Percentiles rank a stretch among this genome's conserved stretches.
Conservation (phyloP, 2,797 vertebrate genomes). For the Neosilurus mollespiculum region DNA sequence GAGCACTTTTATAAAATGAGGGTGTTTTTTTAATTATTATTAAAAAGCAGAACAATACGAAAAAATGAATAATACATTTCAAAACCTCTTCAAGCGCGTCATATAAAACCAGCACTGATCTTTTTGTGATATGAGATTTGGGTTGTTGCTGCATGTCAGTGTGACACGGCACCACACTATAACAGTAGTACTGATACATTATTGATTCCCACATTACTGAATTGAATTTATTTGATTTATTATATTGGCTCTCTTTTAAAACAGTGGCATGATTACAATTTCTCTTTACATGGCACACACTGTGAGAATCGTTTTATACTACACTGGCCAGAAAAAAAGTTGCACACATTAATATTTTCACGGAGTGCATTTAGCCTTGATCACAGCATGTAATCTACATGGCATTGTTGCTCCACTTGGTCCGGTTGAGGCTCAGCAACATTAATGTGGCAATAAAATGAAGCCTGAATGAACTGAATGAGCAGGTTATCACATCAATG, state of each 20-base stretch:
- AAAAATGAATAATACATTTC: background rate
- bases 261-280: background rate
- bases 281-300: background rate
- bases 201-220: background rate
- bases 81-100: background rate
- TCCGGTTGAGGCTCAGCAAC: too few relatives aligned
- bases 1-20: background rate
- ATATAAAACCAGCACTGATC: constrained; percentile 12
- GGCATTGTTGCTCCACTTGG: too few relatives aligned
- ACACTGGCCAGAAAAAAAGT: too few relatives aligned
- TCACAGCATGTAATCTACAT: too few relatives aligned
- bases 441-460: too few relatives aligned
- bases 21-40: background rate
- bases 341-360: too few relatives aligned
- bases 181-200: background rate
- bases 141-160: constrained; percentile 20
- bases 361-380: too few relatives aligned
- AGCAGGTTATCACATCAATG: too few relatives aligned
- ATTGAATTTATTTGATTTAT: background rate
- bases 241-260: constrained; percentile 1
- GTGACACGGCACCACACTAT: background rate
- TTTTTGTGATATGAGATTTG: background rate
- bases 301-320: background rate
- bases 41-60: background rate
- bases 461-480: too few relatives aligned